Percentiles rank a stretch among this genome's conserved stretches.
These are phyloP conservation scores for Otolemur crassicaudatus DNA, from an alignment of 2,797 vertebrate genomes.

Conservation along the genomic window DNA sequence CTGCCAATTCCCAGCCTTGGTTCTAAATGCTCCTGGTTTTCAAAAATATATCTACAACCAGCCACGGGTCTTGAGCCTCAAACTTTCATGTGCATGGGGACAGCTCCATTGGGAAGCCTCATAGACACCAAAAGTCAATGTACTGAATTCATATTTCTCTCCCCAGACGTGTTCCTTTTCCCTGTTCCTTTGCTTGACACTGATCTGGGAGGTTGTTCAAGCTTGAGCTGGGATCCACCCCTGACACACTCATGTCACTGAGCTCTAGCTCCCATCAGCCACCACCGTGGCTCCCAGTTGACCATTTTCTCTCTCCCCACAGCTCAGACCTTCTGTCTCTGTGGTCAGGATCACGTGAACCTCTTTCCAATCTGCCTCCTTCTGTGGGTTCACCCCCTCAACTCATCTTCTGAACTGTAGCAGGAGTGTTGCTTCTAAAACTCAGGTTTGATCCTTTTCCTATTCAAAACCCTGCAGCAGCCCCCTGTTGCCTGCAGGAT, in stretches of 20 bases:
- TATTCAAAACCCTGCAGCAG: not conserved
- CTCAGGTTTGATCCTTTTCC: not conserved
- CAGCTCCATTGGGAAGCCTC: not conserved
- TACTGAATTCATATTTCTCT: not conserved
- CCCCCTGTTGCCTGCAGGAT: not conserved
- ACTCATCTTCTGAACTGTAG: too few species aligned
- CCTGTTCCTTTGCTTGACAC: not conserved
- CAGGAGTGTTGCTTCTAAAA: not conserved
- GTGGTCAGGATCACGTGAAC: not conserved
- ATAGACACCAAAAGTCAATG: not conserved
- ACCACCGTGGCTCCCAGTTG: fast-evolving
- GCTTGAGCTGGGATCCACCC: not conserved
- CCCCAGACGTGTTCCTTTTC: not conserved
- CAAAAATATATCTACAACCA: not conserved
- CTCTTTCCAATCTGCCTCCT: not conserved
- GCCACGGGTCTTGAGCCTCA: not conserved
- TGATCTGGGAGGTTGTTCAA: not conserved
- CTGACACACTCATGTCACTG: not conserved
- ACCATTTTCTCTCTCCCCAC: not conserved
- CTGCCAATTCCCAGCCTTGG: not conserved
- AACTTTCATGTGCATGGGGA: not conserved
- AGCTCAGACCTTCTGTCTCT: not conserved
- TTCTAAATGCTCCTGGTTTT: not conserved
- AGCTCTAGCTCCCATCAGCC: too few species aligned
- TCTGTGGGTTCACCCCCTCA: too few species aligned